Percentiles rank a stretch among this genome's conserved stretches.
Evolutionary conservation across 2,888 invertebrate species (phyloP).

Genomic region (Lithophane ornitopus): DNA sequence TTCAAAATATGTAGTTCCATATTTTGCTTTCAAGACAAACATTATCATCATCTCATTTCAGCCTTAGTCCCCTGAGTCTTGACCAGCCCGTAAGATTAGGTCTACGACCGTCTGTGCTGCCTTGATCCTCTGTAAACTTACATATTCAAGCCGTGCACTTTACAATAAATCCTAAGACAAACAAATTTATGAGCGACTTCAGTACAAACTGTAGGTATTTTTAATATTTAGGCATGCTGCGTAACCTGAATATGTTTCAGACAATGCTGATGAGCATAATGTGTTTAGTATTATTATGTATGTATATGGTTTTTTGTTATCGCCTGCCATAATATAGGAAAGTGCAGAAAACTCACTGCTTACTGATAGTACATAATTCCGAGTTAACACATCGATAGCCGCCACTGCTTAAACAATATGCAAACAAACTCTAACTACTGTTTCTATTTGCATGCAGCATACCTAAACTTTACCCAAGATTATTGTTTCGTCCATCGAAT

Average conservation of each 20-base stretch:
- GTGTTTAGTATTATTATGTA: slow-evolving; percentile 5
- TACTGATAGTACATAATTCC: background rate
- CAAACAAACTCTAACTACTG: background rate
- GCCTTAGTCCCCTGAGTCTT: background rate
- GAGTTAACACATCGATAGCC: too few species aligned
- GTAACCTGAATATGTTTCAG: slow-evolving; percentile 40
- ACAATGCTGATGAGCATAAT: slow-evolving; percentile 12
- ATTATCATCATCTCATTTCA: background rate
- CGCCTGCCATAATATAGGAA: background rate
- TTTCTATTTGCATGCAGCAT: background rate
- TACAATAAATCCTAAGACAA: background rate
- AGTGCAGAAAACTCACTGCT: slow-evolving; percentile 6
- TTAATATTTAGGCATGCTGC: background rate
- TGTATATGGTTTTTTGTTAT: slow-evolving; percentile 1
- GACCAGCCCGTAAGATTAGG: background rate
- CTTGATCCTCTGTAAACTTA: background rate
- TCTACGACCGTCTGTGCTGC: too few species aligned
- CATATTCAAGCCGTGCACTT: background rate
- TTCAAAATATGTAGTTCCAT: too few species aligned
- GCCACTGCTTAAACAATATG: background rate
- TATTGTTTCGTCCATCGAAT: background rate
- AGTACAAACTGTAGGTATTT: background rate
- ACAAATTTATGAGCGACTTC: background rate
- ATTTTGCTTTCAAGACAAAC: too few species aligned
- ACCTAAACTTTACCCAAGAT: background rate